Conservation (phyloP, 1,140 invertebrate genomes). For the Trichonephila clavipes region DNA sequence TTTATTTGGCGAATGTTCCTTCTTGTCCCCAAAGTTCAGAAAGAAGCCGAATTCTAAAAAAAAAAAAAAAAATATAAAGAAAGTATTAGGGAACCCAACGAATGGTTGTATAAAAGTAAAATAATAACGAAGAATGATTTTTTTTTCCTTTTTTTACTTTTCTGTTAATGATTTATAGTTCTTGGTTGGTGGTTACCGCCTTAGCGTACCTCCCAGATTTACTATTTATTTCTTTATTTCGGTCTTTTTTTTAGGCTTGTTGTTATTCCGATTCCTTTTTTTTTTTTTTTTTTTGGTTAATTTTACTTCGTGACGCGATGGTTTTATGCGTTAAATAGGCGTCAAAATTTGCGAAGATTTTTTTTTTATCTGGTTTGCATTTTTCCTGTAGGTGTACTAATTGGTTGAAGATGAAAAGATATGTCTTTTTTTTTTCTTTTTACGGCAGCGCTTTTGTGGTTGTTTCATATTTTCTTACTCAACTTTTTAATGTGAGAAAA, state of each 20-base stretch:
- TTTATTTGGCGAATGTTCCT: conserved; percentile 26
- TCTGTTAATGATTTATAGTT: conserved; percentile 74
- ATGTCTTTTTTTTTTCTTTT: neutral
- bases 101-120: neutral
- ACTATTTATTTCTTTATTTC: conserved; percentile 46
- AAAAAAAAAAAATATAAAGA: conserved; percentile 2
- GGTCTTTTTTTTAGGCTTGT: neutral
- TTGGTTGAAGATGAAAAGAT: conserved; percentile 36
- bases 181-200: conserved; percentile 74
- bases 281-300: neutral
- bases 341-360: conserved; percentile 54
- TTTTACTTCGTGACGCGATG: neutral
- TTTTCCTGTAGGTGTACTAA: conserved; percentile 59
- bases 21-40: conserved; percentile 28
- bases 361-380: conserved; percentile 12
- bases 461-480: too few relatives aligned
- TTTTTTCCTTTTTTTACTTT: too few relatives aligned
- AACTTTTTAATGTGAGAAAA: too few relatives aligned
- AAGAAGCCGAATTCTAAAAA: conserved; percentile 6
- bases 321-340: conserved; percentile 31
- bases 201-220: conserved; percentile 64
- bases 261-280: neutral
- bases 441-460: neutral
- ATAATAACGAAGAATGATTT: neutral
- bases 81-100: neutral